Evolutionary conservation across 53 echinoderm and acorn worm genomes (phyloP).

Genomic region (Mesocentrotus franciscanus): DNA sequence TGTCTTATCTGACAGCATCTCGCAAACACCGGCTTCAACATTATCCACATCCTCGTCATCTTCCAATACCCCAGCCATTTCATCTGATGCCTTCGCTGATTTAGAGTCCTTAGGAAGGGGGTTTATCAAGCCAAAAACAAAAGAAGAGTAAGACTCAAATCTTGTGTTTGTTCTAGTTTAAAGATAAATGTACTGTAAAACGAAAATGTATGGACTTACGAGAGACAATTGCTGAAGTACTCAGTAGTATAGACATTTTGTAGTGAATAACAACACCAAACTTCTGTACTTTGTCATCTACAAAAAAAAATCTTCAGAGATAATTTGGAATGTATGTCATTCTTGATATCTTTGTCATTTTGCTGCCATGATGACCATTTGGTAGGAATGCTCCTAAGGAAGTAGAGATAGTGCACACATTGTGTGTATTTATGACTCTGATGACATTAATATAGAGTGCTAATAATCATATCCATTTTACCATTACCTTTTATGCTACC

Average conservation of each 20-base stretch:
- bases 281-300: no score
- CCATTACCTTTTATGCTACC: no score
- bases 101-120: constrained; percentile 62
- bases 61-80: constrained; percentile 55
- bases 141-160: constrained; percentile 56
- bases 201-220: background rate
- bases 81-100: constrained; percentile 69
- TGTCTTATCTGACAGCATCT: background rate
- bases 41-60: constrained; percentile 15
- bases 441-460: no score
- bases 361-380: background rate
- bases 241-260: background rate
- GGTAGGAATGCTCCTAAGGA: background rate
- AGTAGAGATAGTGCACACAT: background rate
- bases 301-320: no score
- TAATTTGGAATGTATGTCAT: no score
- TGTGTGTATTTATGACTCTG: no score
- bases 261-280: no score
- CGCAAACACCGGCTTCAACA: constrained; percentile 10
- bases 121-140: constrained; percentile 61
- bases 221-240: background rate
- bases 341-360: no score
- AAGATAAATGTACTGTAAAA: background rate
- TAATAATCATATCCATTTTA: no score
- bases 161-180: background rate